Percentiles rank a stretch among this genome's conserved stretches.
phyloP scores from a whole-genome alignment of 2,888 invertebrate genomes.

The Heliconius hortense region DNA sequence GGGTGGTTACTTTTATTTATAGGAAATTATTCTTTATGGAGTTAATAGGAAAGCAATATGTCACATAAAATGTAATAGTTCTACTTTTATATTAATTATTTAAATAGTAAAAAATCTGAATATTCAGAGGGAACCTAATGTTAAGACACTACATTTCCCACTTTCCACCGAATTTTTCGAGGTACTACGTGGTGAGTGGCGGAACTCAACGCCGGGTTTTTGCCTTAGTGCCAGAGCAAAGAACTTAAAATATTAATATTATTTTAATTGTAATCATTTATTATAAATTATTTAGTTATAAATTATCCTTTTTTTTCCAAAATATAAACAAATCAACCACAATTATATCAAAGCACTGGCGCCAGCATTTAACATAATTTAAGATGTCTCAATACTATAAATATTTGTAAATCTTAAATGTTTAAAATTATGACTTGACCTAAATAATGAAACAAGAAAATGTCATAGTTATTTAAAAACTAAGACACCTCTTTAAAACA shows the following conservation, averaged over 20 bases:
- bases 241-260: too few relatives aligned
- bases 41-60: not conserved
- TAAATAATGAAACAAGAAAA: constrained; percentile 26
- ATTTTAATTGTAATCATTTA: too few relatives aligned
- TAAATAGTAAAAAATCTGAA: too few relatives aligned
- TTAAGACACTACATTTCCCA: too few relatives aligned
- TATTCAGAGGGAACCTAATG: too few relatives aligned
- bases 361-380: constrained; percentile 7
- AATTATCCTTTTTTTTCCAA: not conserved
- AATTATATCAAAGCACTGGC: constrained; percentile 4
- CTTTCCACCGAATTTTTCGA: too few relatives aligned
- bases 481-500: not conserved
- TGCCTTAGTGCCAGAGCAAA: too few relatives aligned
- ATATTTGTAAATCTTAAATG: constrained; percentile 9
- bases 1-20: constrained; percentile 6
- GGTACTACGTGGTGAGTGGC: too few relatives aligned
- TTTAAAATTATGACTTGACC: constrained; percentile 28
- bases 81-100: too few relatives aligned
- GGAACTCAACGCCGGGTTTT: too few relatives aligned
- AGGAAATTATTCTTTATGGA: not conserved
- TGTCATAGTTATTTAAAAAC: constrained; percentile 23
- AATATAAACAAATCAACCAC: not conserved
- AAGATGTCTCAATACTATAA: constrained; percentile 14
- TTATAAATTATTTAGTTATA: not conserved
- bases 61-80: not conserved